phyloP scores from a whole-genome alignment of 2,797 vertebrate species.

The Pseudotriccus pelzelni region DNA sequence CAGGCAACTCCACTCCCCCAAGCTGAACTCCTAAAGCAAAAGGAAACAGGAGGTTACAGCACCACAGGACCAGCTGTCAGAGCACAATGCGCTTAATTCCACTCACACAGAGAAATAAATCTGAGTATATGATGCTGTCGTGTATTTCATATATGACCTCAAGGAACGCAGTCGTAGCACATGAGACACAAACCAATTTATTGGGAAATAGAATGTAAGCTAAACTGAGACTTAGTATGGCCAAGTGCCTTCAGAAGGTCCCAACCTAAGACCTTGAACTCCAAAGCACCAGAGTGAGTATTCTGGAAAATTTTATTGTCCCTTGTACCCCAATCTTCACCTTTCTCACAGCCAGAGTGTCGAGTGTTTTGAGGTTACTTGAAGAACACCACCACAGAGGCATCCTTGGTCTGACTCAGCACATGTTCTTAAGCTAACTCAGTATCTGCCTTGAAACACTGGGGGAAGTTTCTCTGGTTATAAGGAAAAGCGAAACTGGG shows the following conservation, averaged over 20 bases:
- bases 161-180: neutral
- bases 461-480: neutral
- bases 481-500: neutral
- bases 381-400: neutral
- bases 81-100: neutral
- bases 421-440: neutral
- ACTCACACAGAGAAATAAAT: neutral
- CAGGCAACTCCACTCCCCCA: constrained; percentile 95
- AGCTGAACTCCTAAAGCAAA: constrained; percentile 86
- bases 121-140: neutral
- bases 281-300: neutral
- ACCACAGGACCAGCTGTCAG: neutral
- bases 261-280: neutral
- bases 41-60: neutral
- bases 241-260: neutral
- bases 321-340: neutral
- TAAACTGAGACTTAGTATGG: neutral
- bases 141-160: neutral
- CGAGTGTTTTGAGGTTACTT: rapidly evolving
- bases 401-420: neutral
- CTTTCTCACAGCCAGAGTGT: neutral
- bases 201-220: neutral
- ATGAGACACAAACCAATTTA: neutral
- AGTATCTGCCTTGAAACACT: neutral
- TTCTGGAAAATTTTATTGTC: neutral